phyloP scores from a whole-genome alignment of 92 coral and sea anemone genomes.

The Porites lobata region DNA sequence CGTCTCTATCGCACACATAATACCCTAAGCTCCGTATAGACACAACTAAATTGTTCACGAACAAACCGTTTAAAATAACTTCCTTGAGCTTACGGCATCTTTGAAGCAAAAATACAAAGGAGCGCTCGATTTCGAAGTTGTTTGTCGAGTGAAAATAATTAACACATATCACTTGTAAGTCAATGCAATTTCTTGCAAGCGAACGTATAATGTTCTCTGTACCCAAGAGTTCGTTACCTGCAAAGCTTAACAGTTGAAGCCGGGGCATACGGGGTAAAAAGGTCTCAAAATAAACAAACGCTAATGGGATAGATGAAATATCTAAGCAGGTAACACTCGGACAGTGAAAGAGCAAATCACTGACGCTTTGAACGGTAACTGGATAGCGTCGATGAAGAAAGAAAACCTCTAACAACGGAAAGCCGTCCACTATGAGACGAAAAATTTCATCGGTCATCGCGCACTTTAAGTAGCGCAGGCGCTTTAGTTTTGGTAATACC shows the following conservation, averaged over 20 bases:
- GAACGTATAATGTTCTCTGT: conserved; percentile 69
- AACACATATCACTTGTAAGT: conserved; percentile 59
- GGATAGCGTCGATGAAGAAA: conserved; percentile 83
- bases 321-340: conserved; percentile 76
- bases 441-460: conserved; percentile 80
- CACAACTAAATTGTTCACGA: conserved; percentile 68
- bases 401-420: conserved; percentile 63
- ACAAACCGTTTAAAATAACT: conserved; percentile 74
- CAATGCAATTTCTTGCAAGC: conserved; percentile 49
- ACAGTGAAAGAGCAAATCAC: conserved; percentile 66
- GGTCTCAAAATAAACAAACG: conserved; percentile 70
- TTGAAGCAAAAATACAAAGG: conserved; percentile 65
- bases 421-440: conserved; percentile 56
- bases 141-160: conserved; percentile 76
- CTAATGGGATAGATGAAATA: conserved; percentile 82
- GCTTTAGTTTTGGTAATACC: conserved; percentile 66
- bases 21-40: conserved; percentile 39
- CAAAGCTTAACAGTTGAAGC: conserved; percentile 63
- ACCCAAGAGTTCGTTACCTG: conserved; percentile 79
- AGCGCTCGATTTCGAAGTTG: conserved; percentile 63
- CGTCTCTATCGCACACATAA: conserved; percentile 29
- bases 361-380: conserved; percentile 73
- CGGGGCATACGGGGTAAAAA: conserved; percentile 75
- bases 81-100: conserved; percentile 59
- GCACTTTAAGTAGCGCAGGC: conserved; percentile 82